phyloP scores from a whole-genome alignment of 2,113 vertebrate genomes.

The Tapirus terrestris region DNA sequence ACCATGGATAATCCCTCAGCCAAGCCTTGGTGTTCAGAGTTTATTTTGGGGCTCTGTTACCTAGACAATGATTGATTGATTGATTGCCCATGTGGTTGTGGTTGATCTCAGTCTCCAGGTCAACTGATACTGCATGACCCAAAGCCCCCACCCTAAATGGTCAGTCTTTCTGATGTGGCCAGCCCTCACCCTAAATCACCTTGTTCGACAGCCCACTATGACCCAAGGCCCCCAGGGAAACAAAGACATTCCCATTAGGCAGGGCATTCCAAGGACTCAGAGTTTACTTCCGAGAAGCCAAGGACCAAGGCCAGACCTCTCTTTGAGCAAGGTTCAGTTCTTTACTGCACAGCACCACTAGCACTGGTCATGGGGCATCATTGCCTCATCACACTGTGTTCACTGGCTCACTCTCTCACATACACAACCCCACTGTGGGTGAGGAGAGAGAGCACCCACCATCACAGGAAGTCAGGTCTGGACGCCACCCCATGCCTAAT shows the following conservation, averaged over 20 bases:
- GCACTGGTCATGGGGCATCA: background rate
- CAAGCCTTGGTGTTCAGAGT: background rate
- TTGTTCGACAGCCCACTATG: background rate
- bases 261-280: background rate
- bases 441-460: background rate
- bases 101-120: background rate
- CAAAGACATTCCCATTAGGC: too few species aligned
- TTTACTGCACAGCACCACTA: background rate
- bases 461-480: background rate
- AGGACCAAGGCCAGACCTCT: background rate
- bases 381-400: background rate
- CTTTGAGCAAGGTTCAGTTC: background rate
- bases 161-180: background rate
- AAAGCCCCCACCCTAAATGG: background rate
- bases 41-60: background rate
- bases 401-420: background rate
- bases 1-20: background rate
- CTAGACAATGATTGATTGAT: background rate
- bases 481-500: fast-evolving
- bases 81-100: background rate
- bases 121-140: background rate
- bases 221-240: background rate
- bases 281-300: background rate
- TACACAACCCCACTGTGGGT: background rate
- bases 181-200: background rate